A percentile compares a stretch with the other conserved stretches of the same genome.
These are phyloP conservation scores for Vulpes lagopus DNA, from an alignment of 2,113 vertebrate species.

Conservation along the genomic window DNA sequence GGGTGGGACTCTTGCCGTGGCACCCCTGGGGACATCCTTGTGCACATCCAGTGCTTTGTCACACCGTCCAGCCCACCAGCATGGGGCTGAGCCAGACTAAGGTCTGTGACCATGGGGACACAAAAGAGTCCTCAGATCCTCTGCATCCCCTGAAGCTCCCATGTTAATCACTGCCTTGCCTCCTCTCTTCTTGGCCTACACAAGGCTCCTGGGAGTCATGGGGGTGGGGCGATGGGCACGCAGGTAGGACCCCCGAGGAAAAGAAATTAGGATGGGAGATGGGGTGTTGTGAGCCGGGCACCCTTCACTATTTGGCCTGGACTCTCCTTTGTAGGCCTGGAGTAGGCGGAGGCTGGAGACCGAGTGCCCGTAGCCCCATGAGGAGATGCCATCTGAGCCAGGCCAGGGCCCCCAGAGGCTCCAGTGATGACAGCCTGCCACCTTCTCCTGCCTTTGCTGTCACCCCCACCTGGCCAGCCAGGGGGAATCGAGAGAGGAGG, in stretches of 20 bases:
- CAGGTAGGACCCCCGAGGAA: not conserved
- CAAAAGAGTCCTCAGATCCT: not conserved
- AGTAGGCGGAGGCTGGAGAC: not conserved
- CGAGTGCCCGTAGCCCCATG: fast-evolving
- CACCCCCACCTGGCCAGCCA: not conserved
- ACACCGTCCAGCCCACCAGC: not conserved
- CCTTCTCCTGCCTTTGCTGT: too few species aligned
- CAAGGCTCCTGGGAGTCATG: not conserved
- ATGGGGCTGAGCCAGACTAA: fast-evolving
- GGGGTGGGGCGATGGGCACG: not conserved
- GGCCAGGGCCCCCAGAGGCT: fast-evolving
- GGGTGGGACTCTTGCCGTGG: fast-evolving
- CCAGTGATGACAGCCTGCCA: not conserved
- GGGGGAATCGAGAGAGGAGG: fast-evolving
- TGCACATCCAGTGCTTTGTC: too few species aligned
- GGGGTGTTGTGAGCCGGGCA: fast-evolving
- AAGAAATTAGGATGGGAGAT: not conserved
- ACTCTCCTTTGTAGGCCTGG: fast-evolving
- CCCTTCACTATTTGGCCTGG: not conserved
- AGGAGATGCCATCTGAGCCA: not conserved
- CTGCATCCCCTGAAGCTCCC: not conserved
- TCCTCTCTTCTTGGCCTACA: not conserved
- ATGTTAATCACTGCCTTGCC: fast-evolving
- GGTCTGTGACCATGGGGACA: not conserved
- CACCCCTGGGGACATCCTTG: fast-evolving